Conservation (phyloP, 2,113 vertebrate species). For the Elaphurus davidianus region DNA sequence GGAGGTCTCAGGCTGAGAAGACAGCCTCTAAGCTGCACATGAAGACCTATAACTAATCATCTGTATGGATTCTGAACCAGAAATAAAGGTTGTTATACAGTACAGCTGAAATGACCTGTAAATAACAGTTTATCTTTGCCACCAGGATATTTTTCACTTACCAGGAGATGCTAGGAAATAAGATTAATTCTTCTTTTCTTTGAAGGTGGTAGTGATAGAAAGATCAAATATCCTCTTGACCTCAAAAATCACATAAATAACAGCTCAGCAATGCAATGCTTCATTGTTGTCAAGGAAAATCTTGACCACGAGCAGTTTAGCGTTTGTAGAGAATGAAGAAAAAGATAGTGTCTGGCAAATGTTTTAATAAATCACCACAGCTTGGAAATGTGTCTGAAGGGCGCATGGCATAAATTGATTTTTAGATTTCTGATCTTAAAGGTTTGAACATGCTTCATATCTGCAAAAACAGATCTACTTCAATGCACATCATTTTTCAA, state of each 20-base stretch:
- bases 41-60: neutral
- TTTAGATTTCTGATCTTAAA: slow-evolving; percentile 54
- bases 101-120: slow-evolving; percentile 2
- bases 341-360: neutral
- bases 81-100: neutral
- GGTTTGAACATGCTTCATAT: neutral
- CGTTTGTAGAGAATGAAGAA: neutral
- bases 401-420: neutral
- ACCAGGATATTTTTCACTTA: slow-evolving; percentile 7
- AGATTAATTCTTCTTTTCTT: slow-evolving; percentile 49
- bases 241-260: slow-evolving; percentile 50
- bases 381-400: slow-evolving; percentile 51
- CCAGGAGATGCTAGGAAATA: neutral
- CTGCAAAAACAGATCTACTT: neutral
- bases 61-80: neutral
- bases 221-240: slow-evolving; percentile 47
- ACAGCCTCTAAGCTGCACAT: neutral
- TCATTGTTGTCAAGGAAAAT: slow-evolving; percentile 37
- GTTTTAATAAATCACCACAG: slow-evolving; percentile 48
- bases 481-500: neutral
- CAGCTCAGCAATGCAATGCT: neutral
- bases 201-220: neutral
- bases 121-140: neutral
- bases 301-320: neutral
- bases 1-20: neutral